phyloP scores from a whole-genome alignment of 2,113 vertebrate genomes.

The Gopherus evgoodei region DNA sequence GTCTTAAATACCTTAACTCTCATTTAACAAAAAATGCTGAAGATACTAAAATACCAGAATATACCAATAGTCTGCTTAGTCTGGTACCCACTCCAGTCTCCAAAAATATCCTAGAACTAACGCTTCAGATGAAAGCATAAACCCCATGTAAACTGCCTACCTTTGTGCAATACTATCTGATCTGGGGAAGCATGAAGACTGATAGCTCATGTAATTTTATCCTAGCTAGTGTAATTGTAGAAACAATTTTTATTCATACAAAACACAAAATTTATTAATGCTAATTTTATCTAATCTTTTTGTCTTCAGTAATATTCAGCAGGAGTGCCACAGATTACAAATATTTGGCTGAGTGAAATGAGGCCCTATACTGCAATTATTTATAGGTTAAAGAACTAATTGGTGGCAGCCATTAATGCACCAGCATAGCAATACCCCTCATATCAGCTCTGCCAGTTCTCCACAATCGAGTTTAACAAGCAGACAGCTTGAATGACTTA shows the following conservation, averaged over 20 bases:
- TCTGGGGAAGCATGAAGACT: background rate
- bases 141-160: background rate
- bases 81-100: background rate
- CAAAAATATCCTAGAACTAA: background rate
- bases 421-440: background rate
- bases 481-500: rapidly evolving
- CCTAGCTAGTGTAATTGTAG: background rate
- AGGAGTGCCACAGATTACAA: background rate
- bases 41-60: background rate
- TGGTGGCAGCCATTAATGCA: rapidly evolving
- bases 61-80: background rate
- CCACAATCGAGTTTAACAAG: background rate
- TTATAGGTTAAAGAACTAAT: background rate
- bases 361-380: background rate
- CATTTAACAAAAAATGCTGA: background rate
- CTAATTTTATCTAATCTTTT: background rate
- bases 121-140: background rate
- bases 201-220: background rate
- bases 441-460: background rate
- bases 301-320: background rate
- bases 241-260: background rate
- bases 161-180: background rate
- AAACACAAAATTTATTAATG: background rate
- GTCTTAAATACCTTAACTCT: background rate
- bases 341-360: background rate